phyloP scores from a whole-genome alignment of 2,888 invertebrate species.

The Melanotus villosus region DNA sequence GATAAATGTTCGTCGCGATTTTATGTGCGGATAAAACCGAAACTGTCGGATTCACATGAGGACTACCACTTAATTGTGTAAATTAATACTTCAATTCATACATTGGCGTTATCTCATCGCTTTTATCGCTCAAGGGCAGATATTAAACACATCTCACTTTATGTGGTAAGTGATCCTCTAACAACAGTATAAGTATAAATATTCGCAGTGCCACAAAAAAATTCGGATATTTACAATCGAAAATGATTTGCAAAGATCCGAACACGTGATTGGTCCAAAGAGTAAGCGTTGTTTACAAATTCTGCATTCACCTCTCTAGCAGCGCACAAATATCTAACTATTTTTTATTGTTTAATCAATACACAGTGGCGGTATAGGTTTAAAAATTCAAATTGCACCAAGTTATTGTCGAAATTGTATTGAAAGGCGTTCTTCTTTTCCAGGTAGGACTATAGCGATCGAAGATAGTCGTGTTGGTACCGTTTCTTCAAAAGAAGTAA shows the following conservation, averaged over 20 bases:
- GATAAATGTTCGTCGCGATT: background rate
- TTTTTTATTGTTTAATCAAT: constrained; percentile 23
- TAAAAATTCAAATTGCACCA: background rate
- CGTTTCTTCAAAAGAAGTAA: background rate
- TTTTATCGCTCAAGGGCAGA: background rate
- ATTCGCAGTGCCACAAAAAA: no score
- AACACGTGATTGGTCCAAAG: no score
- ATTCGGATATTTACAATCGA: no score
- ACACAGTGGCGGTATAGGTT: constrained; percentile 1
- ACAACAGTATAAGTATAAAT: background rate
- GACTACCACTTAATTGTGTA: background rate
- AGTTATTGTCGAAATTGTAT: background rate
- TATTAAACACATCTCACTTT: background rate
- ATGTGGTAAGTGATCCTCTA: background rate
- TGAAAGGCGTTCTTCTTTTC: background rate
- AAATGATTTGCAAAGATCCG: no score
- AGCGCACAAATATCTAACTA: background rate
- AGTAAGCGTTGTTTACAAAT: background rate
- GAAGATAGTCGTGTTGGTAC: background rate
- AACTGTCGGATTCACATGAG: background rate
- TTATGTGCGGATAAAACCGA: background rate
- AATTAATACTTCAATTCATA: background rate
- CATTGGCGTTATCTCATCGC: background rate
- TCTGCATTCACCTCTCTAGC: background rate
- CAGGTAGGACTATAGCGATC: background rate